Evolutionary conservation across 64 coral and sea anemone species (phyloP), one percentile per base, ranked within the genome.

Genomic region (Hydrozoanthus tunicans): DNA sequence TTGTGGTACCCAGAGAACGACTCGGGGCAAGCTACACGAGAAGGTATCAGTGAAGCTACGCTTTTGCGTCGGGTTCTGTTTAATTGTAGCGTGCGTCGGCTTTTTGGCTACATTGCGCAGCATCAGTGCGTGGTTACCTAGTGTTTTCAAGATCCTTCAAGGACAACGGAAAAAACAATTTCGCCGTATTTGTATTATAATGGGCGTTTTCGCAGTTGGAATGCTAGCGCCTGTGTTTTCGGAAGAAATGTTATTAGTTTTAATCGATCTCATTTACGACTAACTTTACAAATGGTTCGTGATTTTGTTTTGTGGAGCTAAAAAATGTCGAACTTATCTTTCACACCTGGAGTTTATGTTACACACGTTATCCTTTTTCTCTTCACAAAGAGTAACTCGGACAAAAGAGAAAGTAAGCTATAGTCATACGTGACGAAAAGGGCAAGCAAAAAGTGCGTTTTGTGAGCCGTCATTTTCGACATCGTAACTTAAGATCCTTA

Each of bases 1-100:
- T 4, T 99, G 97, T 59, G 89, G 81, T 8, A 96, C 97, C 5
- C 92, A 99, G 60, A 93, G 97, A 74, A 92, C 58, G 4, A 72
- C 82, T 12, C 58, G 70, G 15, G 97, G 97, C 9, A 72, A 92
- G 20, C 84, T 99, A 7, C 81, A 99, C 73, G 94, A 90, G 63
- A 95, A 91, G 97, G 97, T 99, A 85, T 72, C 14, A 53, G 25
- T 84, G 15, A 17, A 12, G 9, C 59, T 15, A 4, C 78, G 17
- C 5, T 13, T 76, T 1, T 32, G 51, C 70, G 20, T 64, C 73
- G 10, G 56, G 4, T 61, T 74, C 8, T 73, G 70, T 88, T 43
- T 88, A 6, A 59, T 88, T 54, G 60, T 73, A n/a, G 54, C 23
- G 1, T 14, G 52, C 54, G 32, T n/a, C 23, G 52, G 23, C 64